These are phyloP conservation scores for Pissodes strobi DNA, from an alignment of 1,140 invertebrate genomes.

Conservation along the genomic window DNA sequence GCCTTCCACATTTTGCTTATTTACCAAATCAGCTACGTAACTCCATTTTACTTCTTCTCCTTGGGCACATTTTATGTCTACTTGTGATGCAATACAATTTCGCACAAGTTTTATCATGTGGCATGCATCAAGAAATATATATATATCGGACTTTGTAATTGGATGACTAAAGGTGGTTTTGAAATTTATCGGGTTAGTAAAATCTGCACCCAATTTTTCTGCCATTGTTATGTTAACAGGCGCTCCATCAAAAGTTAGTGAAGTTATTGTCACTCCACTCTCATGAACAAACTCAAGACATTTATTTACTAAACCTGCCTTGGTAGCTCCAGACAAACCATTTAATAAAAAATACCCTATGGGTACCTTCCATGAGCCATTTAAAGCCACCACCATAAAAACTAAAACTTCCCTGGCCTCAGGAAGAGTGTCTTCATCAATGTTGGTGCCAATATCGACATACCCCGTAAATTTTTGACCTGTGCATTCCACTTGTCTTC, in stretches of 20 bases:
- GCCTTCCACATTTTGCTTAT: slow-evolving; percentile 38
- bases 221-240: slow-evolving; percentile 40
- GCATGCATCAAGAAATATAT: slow-evolving; percentile 18
- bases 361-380: slow-evolving; percentile 51
- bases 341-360: slow-evolving; percentile 53
- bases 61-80: neutral
- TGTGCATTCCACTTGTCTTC: slow-evolving; percentile 42
- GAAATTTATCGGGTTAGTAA: slow-evolving; percentile 39
- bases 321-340: slow-evolving; percentile 33
- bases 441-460: slow-evolving; percentile 44
- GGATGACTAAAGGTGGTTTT: slow-evolving; percentile 24
- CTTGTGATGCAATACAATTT: slow-evolving; percentile 24
- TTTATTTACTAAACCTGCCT: slow-evolving; percentile 41
- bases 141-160: slow-evolving; percentile 12
- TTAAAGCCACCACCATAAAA: slow-evolving; percentile 48
- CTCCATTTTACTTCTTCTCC: slow-evolving; percentile 31
- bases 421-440: slow-evolving; percentile 32
- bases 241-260: slow-evolving; percentile 43
- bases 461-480: too few relatives aligned
- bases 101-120: slow-evolving; percentile 29
- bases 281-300: slow-evolving; percentile 43
- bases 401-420: slow-evolving; percentile 47
- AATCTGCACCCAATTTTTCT: slow-evolving; percentile 42
- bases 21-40: slow-evolving; percentile 23
- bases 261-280: slow-evolving; percentile 40